phyloP scores from a whole-genome alignment of 2,797 vertebrate species.

The Hemibagrus guttatus region DNA sequence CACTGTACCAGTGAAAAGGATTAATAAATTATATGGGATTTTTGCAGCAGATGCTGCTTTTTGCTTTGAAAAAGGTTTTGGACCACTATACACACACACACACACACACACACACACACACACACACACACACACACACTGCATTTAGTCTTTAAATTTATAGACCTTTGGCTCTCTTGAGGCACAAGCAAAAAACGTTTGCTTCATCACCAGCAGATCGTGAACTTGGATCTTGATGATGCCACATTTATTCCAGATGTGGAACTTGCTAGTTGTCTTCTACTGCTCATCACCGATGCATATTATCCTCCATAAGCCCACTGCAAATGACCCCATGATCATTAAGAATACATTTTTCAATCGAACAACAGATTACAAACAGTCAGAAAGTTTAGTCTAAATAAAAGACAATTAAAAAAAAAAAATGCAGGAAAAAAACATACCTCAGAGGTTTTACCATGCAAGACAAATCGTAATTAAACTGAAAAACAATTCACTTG shows the following conservation, averaged over 20 bases:
- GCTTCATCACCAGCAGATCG: background rate
- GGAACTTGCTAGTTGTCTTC: background rate
- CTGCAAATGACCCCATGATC: background rate
- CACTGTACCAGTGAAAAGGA: too few species aligned
- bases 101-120: too few species aligned
- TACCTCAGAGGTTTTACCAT: background rate
- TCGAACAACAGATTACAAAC: background rate
- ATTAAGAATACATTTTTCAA: background rate
- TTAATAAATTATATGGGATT: background rate
- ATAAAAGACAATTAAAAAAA: background rate
- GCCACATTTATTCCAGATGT: background rate
- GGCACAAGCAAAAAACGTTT: background rate
- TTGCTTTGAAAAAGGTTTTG: background rate
- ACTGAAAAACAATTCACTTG: background rate
- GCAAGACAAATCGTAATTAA: background rate
- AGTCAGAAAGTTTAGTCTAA: background rate
- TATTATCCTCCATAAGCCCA: background rate
- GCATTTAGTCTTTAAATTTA: too few species aligned
- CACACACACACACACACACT: too few species aligned
- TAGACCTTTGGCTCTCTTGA: too few species aligned
- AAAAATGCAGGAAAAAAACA: background rate
- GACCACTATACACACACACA: too few species aligned
- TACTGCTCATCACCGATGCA: too few species aligned
- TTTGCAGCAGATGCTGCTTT: background rate
- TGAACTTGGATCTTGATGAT: background rate